phyloP scores from a whole-genome alignment of 2,888 invertebrate species.

The Leucophora obtusa region DNA sequence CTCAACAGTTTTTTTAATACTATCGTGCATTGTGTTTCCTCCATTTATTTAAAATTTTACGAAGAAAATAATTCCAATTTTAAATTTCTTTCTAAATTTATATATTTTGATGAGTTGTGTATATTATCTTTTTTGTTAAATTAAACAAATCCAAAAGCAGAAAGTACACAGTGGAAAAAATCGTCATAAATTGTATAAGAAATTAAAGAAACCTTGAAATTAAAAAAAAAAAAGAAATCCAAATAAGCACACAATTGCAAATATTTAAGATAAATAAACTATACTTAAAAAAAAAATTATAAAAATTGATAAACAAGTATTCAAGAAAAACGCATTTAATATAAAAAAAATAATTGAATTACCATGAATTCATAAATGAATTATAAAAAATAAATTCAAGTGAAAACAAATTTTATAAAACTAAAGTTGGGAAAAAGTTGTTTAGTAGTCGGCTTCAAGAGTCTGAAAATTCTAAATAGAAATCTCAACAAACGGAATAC shows the following conservation, averaged over 20 bases:
- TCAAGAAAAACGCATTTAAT: not conserved
- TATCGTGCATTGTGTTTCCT: constrained; percentile 1
- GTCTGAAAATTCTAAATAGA: constrained; percentile 3
- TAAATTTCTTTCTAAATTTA: not conserved
- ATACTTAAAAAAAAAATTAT: not conserved
- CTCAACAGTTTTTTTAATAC: not conserved
- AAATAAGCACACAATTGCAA: not conserved
- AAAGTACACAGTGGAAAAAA: constrained; percentile 1
- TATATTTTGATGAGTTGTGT: constrained; percentile 2
- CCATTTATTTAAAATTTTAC: constrained; percentile 7
- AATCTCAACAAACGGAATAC: constrained; percentile 25
- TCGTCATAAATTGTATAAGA: not conserved
- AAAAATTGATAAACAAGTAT: not conserved
- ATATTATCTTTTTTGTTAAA: not conserved
- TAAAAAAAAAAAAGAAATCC: too few species aligned
- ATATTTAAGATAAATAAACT: not conserved
- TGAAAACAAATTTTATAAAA: constrained; percentile 12
- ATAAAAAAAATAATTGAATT: constrained; percentile 3
- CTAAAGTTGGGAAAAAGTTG: not conserved
- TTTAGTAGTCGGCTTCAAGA: constrained; percentile 26
- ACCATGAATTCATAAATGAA: not conserved
- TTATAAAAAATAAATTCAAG: constrained; percentile 19
- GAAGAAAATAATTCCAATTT: not conserved
- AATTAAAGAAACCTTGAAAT: not conserved
- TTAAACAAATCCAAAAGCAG: not conserved